These are phyloP conservation scores for Xyliphius kryptos DNA, from an alignment of 2,113 vertebrate genomes.

Conservation along the genomic window DNA sequence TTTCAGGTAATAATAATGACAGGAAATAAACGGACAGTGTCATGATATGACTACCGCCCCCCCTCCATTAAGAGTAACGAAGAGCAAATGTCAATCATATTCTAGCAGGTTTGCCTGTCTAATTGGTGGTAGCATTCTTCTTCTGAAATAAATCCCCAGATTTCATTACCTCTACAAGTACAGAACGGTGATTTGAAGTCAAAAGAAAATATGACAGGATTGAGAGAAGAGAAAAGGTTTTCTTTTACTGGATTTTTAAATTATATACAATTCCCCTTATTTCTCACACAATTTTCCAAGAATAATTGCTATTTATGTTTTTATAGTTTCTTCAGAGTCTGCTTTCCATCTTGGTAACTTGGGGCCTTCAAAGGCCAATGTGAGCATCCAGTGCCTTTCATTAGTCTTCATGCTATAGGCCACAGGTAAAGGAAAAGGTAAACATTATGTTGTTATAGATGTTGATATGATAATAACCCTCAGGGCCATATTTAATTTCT, in stretches of 20 bases:
- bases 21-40: constrained; percentile 87
- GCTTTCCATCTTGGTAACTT: constrained; percentile 77
- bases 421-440: constrained; percentile 82
- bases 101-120: constrained; percentile 80
- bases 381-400: constrained; percentile 75
- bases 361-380: constrained; percentile 75
- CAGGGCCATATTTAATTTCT: constrained; percentile 93
- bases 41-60: constrained; percentile 82
- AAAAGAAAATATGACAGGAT: constrained; percentile 67
- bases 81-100: constrained; percentile 92
- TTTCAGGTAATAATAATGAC: constrained; percentile 90
- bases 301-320: constrained; percentile 95
- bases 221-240: constrained; percentile 59
- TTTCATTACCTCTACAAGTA: constrained; percentile 77
- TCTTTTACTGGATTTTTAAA: constrained; percentile 77
- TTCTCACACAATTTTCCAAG: constrained; percentile 78
- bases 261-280: no score
- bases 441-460: constrained; percentile 85
- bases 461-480: constrained; percentile 95
- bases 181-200: constrained; percentile 89
- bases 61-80: constrained; percentile 73
- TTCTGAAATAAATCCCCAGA: constrained; percentile 80
- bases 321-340: constrained; percentile 67
- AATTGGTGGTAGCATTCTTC: constrained; percentile 82
- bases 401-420: constrained; percentile 71